Percentiles rank a stretch among this genome's conserved stretches.
Conservation (phyloP, 1,140 invertebrate species). For the Drosophila sp. region DNA sequence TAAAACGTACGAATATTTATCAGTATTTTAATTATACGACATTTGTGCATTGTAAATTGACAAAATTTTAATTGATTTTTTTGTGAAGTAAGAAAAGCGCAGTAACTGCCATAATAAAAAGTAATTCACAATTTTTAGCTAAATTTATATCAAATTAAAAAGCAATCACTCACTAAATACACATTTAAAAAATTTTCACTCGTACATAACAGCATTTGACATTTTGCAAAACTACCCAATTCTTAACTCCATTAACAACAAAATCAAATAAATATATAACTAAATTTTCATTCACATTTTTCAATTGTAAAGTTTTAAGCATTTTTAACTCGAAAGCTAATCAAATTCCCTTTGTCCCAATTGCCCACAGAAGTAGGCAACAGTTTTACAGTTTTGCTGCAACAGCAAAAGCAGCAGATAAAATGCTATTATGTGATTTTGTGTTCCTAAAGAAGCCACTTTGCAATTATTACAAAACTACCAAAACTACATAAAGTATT, state of each 20-base stretch:
- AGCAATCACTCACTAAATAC: conserved; percentile 16
- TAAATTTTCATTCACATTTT: conserved; percentile 38
- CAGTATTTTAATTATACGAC: conserved; percentile 60
- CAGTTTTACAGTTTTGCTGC: conserved; percentile 20
- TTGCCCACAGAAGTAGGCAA: conserved; percentile 44
- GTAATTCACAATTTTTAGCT: conserved; percentile 62
- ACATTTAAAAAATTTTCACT: conserved; percentile 35
- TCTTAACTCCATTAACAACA: conserved; percentile 47
- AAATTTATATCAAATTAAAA: conserved; percentile 67
- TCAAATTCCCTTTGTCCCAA: conserved; percentile 6
- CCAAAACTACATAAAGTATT: conserved; percentile 38
- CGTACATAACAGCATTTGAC: conserved; percentile 37
- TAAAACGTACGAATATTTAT: conserved; percentile 58
- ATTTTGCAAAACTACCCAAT: conserved; percentile 45
- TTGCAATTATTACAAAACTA: conserved; percentile 59
- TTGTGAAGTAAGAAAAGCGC: conserved; percentile 24
- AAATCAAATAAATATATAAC: conserved; percentile 38
- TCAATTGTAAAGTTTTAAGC: conserved; percentile 23
- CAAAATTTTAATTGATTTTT: conserved; percentile 21
- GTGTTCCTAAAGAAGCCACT: conserved; percentile 70
- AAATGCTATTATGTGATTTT: conserved; percentile 59
- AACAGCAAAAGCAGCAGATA: conserved; percentile 11
- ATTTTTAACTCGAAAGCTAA: conserved; percentile 36
- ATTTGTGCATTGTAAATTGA: conserved; percentile 39
- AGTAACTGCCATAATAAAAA: conserved; percentile 33